Percentiles rank a stretch among this genome's conserved stretches.
phyloP scores from a whole-genome alignment of 2,797 vertebrate species.

The Aphelocoma californica region DNA sequence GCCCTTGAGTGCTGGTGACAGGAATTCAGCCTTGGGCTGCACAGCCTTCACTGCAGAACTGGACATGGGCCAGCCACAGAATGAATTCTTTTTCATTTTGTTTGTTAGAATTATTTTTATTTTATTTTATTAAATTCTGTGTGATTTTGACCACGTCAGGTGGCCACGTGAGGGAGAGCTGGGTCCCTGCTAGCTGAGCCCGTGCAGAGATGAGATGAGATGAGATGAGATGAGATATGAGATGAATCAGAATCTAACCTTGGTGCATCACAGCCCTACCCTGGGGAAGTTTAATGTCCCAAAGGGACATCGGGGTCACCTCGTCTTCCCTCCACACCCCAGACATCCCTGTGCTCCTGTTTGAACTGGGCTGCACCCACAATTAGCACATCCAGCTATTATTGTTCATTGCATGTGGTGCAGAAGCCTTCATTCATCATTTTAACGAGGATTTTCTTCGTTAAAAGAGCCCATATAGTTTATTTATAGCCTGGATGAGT shows the following conservation, averaged over 20 bases:
- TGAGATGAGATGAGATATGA: neutral
- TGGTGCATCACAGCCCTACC: neutral
- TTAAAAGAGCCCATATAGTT: neutral
- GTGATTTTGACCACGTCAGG: neutral
- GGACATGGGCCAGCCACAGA: neutral
- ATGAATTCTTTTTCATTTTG: neutral
- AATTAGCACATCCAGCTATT: neutral
- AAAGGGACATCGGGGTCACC: neutral
- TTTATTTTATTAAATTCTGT: neutral
- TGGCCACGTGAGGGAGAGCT: neutral
- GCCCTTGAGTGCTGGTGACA: neutral
- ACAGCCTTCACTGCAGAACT: neutral
- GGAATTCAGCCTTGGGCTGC: neutral
- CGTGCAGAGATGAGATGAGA: neutral
- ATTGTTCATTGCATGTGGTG: neutral
- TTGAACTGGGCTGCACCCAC: neutral
- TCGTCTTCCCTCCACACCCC: neutral
- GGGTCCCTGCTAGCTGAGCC: neutral
- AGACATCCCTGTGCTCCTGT: neutral
- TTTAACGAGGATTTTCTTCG: neutral
- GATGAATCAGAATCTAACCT: neutral
- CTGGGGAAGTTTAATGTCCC: neutral
- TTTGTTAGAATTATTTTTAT: neutral
- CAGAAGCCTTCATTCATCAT: neutral
- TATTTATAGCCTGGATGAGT: neutral